These are phyloP conservation scores for Lamproptera curius DNA, from an alignment of 2,888 invertebrate genomes.

Conservation along the genomic window DNA sequence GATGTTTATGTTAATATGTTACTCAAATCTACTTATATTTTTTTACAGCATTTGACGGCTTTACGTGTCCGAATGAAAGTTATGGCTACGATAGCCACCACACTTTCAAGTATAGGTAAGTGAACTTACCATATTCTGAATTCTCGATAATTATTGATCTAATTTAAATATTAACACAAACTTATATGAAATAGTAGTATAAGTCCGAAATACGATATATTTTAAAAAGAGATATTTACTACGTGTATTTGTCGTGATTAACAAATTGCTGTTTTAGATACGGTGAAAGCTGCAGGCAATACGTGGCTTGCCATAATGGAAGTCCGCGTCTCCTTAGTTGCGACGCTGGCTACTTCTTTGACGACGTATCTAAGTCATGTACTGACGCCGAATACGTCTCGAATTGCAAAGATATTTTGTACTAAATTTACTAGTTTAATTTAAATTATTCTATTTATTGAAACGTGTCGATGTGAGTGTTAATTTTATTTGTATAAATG, in stretches of 20 bases:
- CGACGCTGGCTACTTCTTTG: conserved; percentile 46
- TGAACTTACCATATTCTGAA: background rate
- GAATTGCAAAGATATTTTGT: conserved; percentile 37
- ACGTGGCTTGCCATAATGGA: conserved; percentile 50
- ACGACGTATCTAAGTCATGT: conserved; percentile 41
- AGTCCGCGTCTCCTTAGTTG: conserved; percentile 51
- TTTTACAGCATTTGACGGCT: conserved; percentile 12
- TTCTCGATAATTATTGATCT: no score
- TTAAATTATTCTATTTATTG: background rate
- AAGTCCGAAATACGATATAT: no score
- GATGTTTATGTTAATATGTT: no score
- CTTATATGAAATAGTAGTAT: no score
- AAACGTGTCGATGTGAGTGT: background rate
- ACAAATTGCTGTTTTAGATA: no score
- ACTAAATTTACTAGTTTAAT: background rate
- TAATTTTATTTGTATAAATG: background rate
- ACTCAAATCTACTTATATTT: no score
- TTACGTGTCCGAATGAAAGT: conserved; percentile 4
- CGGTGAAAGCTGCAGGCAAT: conserved; percentile 42
- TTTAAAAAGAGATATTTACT: no score
- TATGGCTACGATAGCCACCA: conserved; percentile 3
- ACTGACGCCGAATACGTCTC: conserved; percentile 32
- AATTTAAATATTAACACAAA: no score
- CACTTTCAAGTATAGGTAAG: conserved; percentile 43
- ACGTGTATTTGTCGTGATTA: no score